phyloP scores from a whole-genome alignment of 1,140 invertebrate genomes.

The Drosophila nannoptera region DNA sequence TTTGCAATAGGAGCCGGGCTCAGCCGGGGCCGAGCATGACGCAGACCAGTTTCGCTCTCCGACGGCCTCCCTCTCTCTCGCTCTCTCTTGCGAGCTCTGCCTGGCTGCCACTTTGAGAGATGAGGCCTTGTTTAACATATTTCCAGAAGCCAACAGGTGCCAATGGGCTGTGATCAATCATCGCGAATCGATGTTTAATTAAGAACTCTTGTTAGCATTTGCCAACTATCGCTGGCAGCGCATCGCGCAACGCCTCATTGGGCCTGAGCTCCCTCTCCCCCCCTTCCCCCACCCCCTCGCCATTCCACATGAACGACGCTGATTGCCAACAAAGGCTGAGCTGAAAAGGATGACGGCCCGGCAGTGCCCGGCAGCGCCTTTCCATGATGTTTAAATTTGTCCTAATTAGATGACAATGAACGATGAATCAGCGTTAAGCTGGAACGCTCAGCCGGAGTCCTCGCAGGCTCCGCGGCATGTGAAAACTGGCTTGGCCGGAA shows the following conservation, averaged over 20 bases:
- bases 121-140: slow-evolving; percentile 77
- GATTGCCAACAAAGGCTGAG: slow-evolving; percentile 63
- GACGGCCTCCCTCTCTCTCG: slow-evolving; percentile 2
- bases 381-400: slow-evolving; percentile 72
- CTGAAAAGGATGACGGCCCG: slow-evolving; percentile 38
- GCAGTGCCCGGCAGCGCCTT: slow-evolving; percentile 38
- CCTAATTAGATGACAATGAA: slow-evolving; percentile 78
- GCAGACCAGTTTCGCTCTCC: slow-evolving; percentile 68
- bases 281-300: slow-evolving; percentile 6
- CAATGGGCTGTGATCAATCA: slow-evolving; percentile 78
- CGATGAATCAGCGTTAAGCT: slow-evolving; percentile 62
- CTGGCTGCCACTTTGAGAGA: slow-evolving; percentile 57
- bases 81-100: slow-evolving; percentile 6
- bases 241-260: slow-evolving; percentile 31
- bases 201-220: slow-evolving; percentile 79
- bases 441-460: neutral
- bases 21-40: slow-evolving; percentile 39
- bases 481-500: neutral
- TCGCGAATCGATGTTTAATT: slow-evolving; percentile 79
- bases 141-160: slow-evolving; percentile 79
- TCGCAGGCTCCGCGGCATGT: neutral
- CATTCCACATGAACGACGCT: slow-evolving; percentile 36
- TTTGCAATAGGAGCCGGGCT: slow-evolving; percentile 60
- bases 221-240: slow-evolving; percentile 47
- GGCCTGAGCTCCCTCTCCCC: slow-evolving; percentile 3